Base-by-base conservation (phyloP, 2,888 invertebrate species). In the Chirona hameri region DNA sequence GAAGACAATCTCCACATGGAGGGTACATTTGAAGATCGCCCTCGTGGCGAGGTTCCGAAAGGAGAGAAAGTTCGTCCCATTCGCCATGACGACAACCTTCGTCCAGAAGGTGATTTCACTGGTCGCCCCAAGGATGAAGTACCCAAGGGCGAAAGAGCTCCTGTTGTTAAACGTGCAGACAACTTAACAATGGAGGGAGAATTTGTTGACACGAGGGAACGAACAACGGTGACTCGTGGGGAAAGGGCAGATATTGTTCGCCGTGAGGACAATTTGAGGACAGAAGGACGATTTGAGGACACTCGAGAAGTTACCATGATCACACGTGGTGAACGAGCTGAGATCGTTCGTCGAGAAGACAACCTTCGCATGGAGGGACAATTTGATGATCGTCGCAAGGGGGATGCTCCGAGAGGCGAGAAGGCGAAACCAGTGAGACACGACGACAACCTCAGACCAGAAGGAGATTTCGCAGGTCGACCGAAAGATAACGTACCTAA, bases 1-100 rank as follows among this genome's bases (percentile, higher is more conserved):
- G 81, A 84, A 55, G 86, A 86, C 79, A 86, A 85, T 83, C 82
- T 86, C 57, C 84, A 83, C 72, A 82, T 83, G 76, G 84, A 86
- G n/a, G 85, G 85, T 31, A 81, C 81, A 27, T 84, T 85, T 69
- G 83, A 84, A 82, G 84, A 82, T 18, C 81, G 81, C 31, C 57
- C 83, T 29, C 81, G 82, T 65, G 81, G 81, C 29, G 81, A 82
- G 0, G 60, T 48, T 31, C 82, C 84, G 14, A 57, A 65, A 14
- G 83, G 83, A 57, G 84, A 84, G 81, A 76, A 46, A 12, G 76
- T 24, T 21, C 18, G 18, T 18, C 76, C 76, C 2, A 24, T 76
- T 21, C 18, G 24, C 5, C 46, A 76, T 76, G 39, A n/a, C 24
- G 76, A 76, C 18, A 76, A 76, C n/a, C 81, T 85, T 39, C 83